phyloP scores from a whole-genome alignment of 2,797 vertebrate species.

The Oceanodroma leucorhoa region DNA sequence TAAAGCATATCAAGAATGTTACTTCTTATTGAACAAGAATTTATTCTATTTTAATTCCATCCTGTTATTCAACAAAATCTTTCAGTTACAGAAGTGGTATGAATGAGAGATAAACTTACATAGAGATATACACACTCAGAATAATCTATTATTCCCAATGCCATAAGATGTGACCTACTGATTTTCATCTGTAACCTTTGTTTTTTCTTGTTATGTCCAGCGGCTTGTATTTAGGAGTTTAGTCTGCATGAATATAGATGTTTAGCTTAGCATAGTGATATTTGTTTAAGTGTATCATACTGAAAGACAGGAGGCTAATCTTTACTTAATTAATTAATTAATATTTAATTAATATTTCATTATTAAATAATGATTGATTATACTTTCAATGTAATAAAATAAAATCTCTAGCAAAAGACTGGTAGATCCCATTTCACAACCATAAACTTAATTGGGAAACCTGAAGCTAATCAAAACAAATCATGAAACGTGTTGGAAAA shows the following conservation, averaged over 20 bases:
- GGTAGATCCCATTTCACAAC: neutral
- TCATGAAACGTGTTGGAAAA: neutral
- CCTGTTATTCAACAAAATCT: neutral
- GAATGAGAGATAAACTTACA: neutral
- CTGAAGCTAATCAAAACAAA: neutral
- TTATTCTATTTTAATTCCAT: neutral
- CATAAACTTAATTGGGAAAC: neutral
- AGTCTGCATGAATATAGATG: neutral
- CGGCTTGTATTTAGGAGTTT: neutral
- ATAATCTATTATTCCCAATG: neutral
- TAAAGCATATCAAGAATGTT: neutral
- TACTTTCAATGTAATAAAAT: neutral
- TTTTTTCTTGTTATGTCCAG: neutral
- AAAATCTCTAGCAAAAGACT: neutral
- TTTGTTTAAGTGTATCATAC: neutral
- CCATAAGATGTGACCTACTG: neutral
- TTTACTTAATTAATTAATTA: neutral
- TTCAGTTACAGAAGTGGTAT: neutral
- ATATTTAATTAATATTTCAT: neutral
- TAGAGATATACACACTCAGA: neutral
- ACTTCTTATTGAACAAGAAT: neutral
- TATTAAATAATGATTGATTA: neutral
- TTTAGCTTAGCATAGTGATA: neutral
- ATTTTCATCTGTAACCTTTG: neutral
- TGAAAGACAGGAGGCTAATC: neutral